Conservation (phyloP, 2,113 vertebrate genomes). For the Alligator sinensis region DNA sequence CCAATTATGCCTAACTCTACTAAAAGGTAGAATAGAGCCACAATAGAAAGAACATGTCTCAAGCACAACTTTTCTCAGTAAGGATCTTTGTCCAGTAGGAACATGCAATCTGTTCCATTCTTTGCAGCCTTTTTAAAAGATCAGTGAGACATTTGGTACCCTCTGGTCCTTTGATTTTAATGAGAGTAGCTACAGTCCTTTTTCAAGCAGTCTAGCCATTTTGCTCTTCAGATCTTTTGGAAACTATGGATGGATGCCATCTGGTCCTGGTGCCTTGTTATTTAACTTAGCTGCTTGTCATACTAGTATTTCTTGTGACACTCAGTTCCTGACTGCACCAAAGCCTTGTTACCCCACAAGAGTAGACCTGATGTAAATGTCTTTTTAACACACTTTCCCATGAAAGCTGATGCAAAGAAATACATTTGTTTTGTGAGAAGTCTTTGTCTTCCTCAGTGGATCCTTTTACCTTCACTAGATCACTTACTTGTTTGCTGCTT, state of each 20-base stretch:
- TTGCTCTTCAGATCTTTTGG: not conserved
- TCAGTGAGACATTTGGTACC: not conserved
- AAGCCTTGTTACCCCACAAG: not conserved
- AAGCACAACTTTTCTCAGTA: not conserved
- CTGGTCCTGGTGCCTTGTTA: not conserved
- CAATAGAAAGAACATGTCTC: not conserved
- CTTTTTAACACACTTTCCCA: not conserved
- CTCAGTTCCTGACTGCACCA: not conserved
- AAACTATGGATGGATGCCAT: not conserved
- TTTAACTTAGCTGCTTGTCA: not conserved
- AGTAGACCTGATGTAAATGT: not conserved
- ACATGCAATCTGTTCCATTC: not conserved
- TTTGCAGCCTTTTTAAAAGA: not conserved
- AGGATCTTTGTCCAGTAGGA: not conserved
- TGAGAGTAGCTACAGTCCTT: not conserved
- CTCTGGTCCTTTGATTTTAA: not conserved
- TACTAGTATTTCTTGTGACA: not conserved
- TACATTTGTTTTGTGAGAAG: fast-evolving
- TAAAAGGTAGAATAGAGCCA: not conserved
- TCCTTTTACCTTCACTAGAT: not conserved
- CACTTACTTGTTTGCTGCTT: not conserved
- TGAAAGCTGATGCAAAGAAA: not conserved
- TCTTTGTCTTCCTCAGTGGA: not conserved
- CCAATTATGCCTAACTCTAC: not conserved
- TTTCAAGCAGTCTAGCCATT: not conserved